Conservation (phyloP, 2,113 vertebrate species). For the Sceloporus undulatus region DNA sequence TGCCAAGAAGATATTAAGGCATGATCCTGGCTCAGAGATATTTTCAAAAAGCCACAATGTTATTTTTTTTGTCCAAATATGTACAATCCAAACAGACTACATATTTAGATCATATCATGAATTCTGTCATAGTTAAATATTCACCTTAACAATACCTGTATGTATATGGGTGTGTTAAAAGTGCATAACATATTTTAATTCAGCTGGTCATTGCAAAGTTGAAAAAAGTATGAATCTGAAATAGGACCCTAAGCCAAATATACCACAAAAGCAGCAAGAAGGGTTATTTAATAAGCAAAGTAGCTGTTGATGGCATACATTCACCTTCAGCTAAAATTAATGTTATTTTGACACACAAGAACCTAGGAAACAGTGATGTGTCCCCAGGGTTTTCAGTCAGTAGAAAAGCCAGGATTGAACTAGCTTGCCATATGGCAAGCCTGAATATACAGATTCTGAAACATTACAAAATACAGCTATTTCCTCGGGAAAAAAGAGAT, state of each 20-base stretch:
- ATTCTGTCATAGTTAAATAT: not conserved
- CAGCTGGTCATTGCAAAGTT: not conserved
- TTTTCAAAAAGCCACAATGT: not conserved
- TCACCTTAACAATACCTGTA: not conserved
- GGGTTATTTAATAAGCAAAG: conserved; percentile 34
- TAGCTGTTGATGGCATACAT: not conserved
- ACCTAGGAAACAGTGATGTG: conserved; percentile 15
- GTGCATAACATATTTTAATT: not conserved
- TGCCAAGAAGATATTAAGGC: not conserved
- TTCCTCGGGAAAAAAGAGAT: conserved; percentile 27
- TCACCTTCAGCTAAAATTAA: conserved; percentile 41
- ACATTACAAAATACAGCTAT: conserved; percentile 32
- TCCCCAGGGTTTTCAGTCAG: conserved; percentile 21
- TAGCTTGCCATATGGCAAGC: conserved; percentile 28
- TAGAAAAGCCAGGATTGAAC: conserved; percentile 11
- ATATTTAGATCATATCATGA: not conserved
- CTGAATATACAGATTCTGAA: conserved; percentile 33
- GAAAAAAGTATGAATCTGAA: not conserved
- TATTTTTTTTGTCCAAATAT: not conserved
- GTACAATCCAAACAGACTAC: not conserved
- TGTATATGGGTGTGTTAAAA: not conserved
- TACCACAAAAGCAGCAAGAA: not conserved
- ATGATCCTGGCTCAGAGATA: not conserved
- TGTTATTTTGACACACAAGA: conserved; percentile 35
- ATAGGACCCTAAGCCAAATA: not conserved